These are phyloP conservation scores for Nixonia krombeini DNA, from an alignment of 1,140 invertebrate genomes.

Conservation along the genomic window DNA sequence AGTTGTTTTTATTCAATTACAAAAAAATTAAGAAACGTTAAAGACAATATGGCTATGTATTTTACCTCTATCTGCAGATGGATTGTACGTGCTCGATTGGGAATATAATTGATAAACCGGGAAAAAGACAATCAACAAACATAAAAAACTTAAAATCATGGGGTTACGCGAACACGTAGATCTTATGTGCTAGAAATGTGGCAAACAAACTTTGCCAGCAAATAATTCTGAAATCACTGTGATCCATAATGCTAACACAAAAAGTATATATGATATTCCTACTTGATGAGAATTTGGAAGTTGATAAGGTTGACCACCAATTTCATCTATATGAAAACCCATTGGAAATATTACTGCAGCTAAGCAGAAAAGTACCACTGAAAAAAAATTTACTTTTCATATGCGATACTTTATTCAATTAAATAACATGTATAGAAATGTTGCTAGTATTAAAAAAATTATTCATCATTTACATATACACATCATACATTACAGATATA, in stretches of 20 bases:
- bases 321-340: slow-evolving; percentile 95
- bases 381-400: slow-evolving; percentile 64
- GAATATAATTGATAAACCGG: neutral
- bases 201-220: slow-evolving; percentile 97
- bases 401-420: slow-evolving; percentile 11
- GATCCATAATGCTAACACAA: slow-evolving; percentile 95
- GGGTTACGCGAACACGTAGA: slow-evolving; percentile 16
- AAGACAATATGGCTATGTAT: no score
- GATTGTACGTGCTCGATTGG: no score
- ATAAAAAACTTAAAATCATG: slow-evolving; percentile 33
- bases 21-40: no score
- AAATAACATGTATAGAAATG: no score
- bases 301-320: slow-evolving; percentile 95
- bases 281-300: slow-evolving; percentile 96
- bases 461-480: no score
- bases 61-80: no score
- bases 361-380: slow-evolving; percentile 95
- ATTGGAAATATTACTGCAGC: slow-evolving; percentile 97
- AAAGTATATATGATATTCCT: slow-evolving; percentile 95
- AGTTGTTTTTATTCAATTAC: no score
- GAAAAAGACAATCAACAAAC: slow-evolving; percentile 23
- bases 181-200: slow-evolving; percentile 83
- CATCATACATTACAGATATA: no score
- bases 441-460: no score
- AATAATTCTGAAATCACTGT: slow-evolving; percentile 96